These are phyloP conservation scores for Sapajus apella DNA, from an alignment of 2,113 vertebrate species.

Conservation along the genomic window DNA sequence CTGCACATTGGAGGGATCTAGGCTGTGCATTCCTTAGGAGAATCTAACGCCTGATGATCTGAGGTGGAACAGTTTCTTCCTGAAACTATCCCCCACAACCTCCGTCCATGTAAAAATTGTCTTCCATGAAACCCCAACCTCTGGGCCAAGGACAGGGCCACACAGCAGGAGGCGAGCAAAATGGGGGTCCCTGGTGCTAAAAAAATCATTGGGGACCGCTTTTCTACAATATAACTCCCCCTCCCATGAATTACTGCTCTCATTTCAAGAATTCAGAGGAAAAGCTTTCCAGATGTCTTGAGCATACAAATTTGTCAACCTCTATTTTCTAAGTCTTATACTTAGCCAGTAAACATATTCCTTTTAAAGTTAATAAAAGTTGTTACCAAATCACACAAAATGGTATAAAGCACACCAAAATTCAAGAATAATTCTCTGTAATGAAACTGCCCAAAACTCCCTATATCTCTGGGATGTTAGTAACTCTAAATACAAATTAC, in stretches of 20 bases:
- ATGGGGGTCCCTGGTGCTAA: too few species aligned
- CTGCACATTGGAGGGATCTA: too few species aligned
- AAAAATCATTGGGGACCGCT: not conserved
- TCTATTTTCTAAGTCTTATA: not conserved
- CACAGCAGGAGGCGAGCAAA: too few species aligned
- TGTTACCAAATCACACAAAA: not conserved
- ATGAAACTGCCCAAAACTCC: not conserved
- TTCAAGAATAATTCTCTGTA: not conserved
- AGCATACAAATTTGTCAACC: not conserved
- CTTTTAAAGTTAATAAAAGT: conserved; percentile 15
- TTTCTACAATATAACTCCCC: not conserved
- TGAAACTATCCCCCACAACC: too few species aligned
- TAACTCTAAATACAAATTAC: not conserved
- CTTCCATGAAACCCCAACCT: too few species aligned
- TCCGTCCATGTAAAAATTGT: too few species aligned
- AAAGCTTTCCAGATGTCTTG: not conserved
- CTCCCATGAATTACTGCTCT: not conserved
- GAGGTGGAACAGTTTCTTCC: too few species aligned
- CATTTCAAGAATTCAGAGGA: not conserved
- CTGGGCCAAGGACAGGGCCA: too few species aligned
- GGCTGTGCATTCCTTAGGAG: too few species aligned
- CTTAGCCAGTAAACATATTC: not conserved
- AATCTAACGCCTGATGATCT: too few species aligned
- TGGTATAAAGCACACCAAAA: not conserved
- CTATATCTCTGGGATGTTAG: not conserved